phyloP scores from a whole-genome alignment of 2,113 vertebrate species.

The Athene noctua region DNA sequence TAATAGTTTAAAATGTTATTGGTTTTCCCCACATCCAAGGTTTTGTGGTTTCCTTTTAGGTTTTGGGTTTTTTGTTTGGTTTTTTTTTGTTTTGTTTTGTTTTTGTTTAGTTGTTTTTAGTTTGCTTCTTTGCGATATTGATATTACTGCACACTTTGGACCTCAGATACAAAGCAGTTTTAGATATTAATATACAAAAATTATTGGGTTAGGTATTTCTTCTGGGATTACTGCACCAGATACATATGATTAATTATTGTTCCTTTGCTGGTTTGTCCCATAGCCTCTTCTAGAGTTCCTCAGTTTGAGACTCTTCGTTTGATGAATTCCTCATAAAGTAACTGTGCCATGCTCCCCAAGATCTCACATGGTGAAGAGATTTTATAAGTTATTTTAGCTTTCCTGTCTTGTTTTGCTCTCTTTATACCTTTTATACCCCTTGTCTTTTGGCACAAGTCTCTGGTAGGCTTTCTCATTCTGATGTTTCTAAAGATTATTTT shows the following conservation, averaged over 20 bases:
- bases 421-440: background rate
- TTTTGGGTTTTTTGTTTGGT: too few relatives aligned
- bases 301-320: background rate
- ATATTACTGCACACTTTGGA: background rate
- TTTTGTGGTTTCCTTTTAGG: background rate
- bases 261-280: background rate
- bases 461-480: background rate
- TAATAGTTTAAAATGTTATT: background rate
- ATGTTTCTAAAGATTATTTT: background rate
- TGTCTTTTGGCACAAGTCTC: background rate
- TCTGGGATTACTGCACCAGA: background rate
- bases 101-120: fast-evolving
- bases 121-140: background rate
- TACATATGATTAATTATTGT: background rate
- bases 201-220: background rate
- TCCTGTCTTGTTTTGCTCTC: background rate
- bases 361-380: background rate
- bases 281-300: background rate
- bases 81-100: too few relatives aligned
- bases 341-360: background rate
- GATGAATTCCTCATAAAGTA: background rate
- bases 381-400: background rate
- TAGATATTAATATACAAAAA: background rate
- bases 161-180: background rate
- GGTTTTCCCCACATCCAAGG: background rate